These are phyloP conservation scores for human DNA, from an alignment of 2,113 vertebrate species.

Conservation along the genomic window DNA sequence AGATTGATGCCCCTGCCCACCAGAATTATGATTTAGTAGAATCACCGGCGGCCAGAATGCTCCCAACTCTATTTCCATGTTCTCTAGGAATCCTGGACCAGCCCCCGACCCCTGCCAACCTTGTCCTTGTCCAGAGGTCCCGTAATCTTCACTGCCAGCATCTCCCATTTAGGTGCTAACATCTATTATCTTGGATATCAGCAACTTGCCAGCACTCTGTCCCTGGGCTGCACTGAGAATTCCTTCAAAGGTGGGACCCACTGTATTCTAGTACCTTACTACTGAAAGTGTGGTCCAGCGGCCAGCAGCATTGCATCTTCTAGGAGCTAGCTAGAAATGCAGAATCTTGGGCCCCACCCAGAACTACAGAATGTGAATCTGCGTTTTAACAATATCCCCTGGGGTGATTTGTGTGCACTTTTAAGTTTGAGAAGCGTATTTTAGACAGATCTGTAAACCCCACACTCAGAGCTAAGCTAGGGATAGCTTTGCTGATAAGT, in stretches of 20 bases:
- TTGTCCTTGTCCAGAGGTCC: neutral
- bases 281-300: neutral
- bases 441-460: neutral
- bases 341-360: neutral
- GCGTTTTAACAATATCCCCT: neutral
- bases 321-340: neutral
- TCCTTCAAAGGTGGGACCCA: neutral
- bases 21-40: neutral
- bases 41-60: neutral
- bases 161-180: neutral
- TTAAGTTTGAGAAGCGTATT: neutral
- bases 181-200: neutral
- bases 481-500: neutral
- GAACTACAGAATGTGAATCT: neutral
- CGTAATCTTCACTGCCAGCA: neutral
- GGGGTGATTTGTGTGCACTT: neutral
- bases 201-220: neutral
- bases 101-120: accelerated
- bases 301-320: neutral
- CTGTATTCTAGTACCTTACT: neutral
- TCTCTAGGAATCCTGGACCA: neutral
- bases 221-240: neutral
- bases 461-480: neutral
- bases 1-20: neutral
- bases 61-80: neutral